Base-by-base conservation (phyloP, 2,888 invertebrate genomes). In the Ophion costatus region DNA sequence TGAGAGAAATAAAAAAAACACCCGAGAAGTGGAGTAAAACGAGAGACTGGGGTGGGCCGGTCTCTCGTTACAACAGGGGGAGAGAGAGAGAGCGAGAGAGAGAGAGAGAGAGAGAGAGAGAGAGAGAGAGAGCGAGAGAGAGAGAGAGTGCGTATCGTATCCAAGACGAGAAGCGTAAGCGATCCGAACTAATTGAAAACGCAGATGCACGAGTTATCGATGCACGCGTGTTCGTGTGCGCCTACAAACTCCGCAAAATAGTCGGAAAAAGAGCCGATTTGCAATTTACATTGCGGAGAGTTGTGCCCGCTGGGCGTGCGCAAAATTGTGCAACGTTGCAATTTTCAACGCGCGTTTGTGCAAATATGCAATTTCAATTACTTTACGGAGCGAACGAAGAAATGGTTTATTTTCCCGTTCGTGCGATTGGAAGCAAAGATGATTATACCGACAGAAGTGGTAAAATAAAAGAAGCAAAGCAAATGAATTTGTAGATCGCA, bases 191-290 rank as follows among this genome's bases (percentile, higher is more conserved):
- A 84, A 87, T 83, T 66, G 84, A 86, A 84, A 81, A 74, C 78
- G 76, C 84, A 87, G 86, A 87, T 87, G 87, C 83, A 70, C 51
- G 66, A 77, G 76, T 74, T 84, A 83, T 80, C 71, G 79, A 73
- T 59, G 17, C n/a, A 22, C 59, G n/a, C n/a, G 3, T 22, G 56
- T 22, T 29, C 29, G 80, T 61, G 73, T 42, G 66, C 42, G 45
- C 24, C 24, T 69, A 9, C n/a, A 61, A 7, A 51, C 17, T 5
- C 11, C n/a, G 51, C 42, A 51, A n/a, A 51, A 20, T 14, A 63
- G 73, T 70, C 22, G 82, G 51, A 59, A 69, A 38, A 38, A 38
- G 38, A 82, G 63, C 24, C 56, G 64, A 80, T 75, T 76, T 56
- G 70, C 38, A 38, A 80, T 66, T 51, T 78, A 66, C 51, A 42